Evolutionary conservation across 2,797 vertebrate genomes (phyloP).

Genomic region (Chaetodon trifasciatus): DNA sequence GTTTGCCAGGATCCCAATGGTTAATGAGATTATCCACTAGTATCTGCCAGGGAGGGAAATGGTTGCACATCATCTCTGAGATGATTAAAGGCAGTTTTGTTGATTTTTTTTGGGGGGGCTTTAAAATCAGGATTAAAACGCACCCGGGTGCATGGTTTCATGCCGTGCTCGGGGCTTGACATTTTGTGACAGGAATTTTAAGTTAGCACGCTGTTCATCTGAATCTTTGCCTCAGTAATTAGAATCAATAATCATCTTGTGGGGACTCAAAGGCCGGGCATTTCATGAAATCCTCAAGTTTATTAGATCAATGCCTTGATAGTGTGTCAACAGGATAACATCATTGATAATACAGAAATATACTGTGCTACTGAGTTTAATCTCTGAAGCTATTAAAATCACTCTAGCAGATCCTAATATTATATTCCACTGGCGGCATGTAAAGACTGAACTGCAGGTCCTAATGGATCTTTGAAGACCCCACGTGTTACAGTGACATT

Average conservation of each 20-base stretch:
- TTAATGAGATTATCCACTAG: conserved; percentile 36
- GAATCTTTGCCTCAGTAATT: conserved; percentile 28
- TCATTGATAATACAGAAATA: background rate
- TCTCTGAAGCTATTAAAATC: conserved; percentile 9
- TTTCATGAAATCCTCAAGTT: conserved; percentile 26
- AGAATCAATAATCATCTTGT: conserved; percentile 16
- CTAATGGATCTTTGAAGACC: background rate
- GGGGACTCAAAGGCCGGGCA: background rate
- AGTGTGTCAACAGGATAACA: background rate
- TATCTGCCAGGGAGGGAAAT: conserved; percentile 38
- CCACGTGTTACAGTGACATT: conserved; percentile 3
- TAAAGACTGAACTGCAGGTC: background rate
- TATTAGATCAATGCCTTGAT: background rate
- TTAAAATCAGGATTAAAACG: conserved; percentile 8
- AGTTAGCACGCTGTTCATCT: conserved; percentile 18
- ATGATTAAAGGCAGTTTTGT: conserved; percentile 40
- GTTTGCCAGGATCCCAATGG: conserved; percentile 20
- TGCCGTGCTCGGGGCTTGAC: background rate
- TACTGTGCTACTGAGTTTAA: background rate
- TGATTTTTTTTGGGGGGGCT: conserved; percentile 18
- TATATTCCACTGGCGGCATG: background rate
- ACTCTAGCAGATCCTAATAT: background rate
- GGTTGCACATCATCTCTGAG: conserved; percentile 19
- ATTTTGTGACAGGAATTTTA: conserved; percentile 36
- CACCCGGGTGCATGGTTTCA: background rate